Evolutionary conservation across 2,113 vertebrate genomes (phyloP).

Genomic region (Tragelaphus buxtoni): DNA sequence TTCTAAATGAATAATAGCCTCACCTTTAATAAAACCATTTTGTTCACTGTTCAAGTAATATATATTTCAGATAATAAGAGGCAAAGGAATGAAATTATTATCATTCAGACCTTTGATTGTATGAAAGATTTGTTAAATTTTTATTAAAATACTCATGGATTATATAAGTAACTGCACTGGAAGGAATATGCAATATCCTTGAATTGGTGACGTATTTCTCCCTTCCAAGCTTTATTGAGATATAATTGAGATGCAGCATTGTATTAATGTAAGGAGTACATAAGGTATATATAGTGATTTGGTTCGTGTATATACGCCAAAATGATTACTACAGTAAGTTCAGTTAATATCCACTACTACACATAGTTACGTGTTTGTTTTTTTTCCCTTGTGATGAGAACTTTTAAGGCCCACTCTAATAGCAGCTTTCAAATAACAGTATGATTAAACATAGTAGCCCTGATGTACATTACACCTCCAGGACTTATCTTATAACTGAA

Average conservation of each 20-base stretch:
- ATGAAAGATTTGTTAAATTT: background rate
- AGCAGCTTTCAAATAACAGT: background rate
- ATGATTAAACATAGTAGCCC: background rate
- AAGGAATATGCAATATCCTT: background rate
- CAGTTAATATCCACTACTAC: background rate
- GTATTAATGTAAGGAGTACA: background rate
- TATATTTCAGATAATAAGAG: background rate
- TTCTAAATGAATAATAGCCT: conserved; percentile 17
- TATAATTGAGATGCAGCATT: background rate
- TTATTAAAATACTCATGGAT: background rate
- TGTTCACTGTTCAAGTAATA: background rate
- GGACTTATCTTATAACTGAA: background rate
- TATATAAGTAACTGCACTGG: background rate
- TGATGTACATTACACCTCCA: background rate
- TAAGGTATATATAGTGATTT: background rate
- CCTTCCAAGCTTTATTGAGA: background rate
- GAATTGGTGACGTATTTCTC: background rate
- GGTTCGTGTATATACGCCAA: background rate
- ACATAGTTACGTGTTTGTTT: background rate
- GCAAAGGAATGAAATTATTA: background rate
- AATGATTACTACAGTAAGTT: background rate
- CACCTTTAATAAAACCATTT: background rate
- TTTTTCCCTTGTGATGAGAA: background rate
- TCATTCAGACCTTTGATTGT: background rate
- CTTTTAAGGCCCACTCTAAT: background rate